Evolutionary conservation across 2,797 vertebrate genomes (phyloP), one percentile per base, ranked within the genome.

Genomic region (Rhabdomys pumilio): DNA sequence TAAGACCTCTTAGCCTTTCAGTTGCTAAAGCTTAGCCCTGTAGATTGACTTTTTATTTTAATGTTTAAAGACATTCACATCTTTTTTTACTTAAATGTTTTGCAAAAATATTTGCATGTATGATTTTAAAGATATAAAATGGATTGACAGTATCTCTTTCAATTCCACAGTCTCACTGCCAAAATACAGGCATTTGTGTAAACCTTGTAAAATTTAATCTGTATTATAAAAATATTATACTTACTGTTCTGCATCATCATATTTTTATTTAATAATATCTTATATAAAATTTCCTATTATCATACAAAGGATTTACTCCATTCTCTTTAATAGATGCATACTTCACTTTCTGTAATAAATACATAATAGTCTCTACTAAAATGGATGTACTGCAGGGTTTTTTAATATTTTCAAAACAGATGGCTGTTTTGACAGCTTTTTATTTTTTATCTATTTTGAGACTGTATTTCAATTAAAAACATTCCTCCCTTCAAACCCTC

Each of bases 61-160:
- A 73, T 20, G 81, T 53, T 67, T n/a, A 79, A 93, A 81, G 69
- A 34, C 24, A 4, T 0, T n/a, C 17, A 31, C 38, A 75, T 19
- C 3, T 6, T 13, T 8, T 83, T 93, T 90, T 76, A 93, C 12
- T 89, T 8, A 88, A 26, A 47, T 94, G 75, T 57, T 63, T 19
- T 75, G 72, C 53, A 88, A 90, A 95, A 93, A 76, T 77, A 83
- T 77, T 81, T 93, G 11, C 6, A 11, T 63, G 2, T 90, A 6
- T 3, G 29, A 73, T 0, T 8, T 79, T 82, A 85, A 44, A 47
- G 19, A 17, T 55, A 7, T 63, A 79, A 89, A 76, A 65, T 91
- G 29, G 79, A 91, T 75, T 57, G 65, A 65, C 1, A 69, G 6
- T 2, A 31, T 0, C 10, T 6, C 15, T 88, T 3, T 87, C 20